Evolutionary conservation across 2,113 vertebrate species (phyloP).

Genomic region (Cinclus mexicanus): DNA sequence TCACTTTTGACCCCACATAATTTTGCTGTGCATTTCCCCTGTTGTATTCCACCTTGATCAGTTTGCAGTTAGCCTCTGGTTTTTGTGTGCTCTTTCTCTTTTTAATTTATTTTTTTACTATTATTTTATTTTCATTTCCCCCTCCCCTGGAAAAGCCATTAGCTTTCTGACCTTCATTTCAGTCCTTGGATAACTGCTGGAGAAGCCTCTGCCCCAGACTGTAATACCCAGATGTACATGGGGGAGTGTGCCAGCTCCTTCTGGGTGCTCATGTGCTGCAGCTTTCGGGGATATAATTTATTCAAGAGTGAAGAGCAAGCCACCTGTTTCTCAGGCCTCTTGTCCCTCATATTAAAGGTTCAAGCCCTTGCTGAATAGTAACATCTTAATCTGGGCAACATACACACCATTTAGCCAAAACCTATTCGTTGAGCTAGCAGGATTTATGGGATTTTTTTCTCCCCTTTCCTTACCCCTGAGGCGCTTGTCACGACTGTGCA

Average conservation of each 20-base stretch:
- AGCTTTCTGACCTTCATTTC: background rate
- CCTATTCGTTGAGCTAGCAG: constrained; percentile 47
- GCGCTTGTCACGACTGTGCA: constrained; percentile 75
- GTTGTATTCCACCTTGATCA: background rate
- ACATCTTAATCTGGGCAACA: constrained; percentile 70
- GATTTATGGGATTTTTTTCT: constrained; percentile 7
- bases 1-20: background rate
- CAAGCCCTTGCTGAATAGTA: constrained; percentile 72
- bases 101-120: background rate
- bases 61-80: background rate
- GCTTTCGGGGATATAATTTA: constrained; percentile 63
- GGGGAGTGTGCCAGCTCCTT: constrained; percentile 21
- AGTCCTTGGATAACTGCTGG: background rate
- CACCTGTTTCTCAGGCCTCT: constrained; percentile 78
- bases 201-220: constrained; percentile 27
- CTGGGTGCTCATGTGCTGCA: background rate
- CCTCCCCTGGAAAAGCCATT: background rate
- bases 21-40: background rate
- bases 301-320: constrained; percentile 67
- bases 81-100: background rate
- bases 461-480: constrained; percentile 64
- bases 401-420: constrained; percentile 23
- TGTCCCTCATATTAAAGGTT: constrained; percentile 61
- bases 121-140: background rate
- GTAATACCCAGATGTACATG: constrained; percentile 20